Evolutionary conservation across 2,113 vertebrate genomes (phyloP).

Genomic region (Coreoperca whiteheadi): DNA sequence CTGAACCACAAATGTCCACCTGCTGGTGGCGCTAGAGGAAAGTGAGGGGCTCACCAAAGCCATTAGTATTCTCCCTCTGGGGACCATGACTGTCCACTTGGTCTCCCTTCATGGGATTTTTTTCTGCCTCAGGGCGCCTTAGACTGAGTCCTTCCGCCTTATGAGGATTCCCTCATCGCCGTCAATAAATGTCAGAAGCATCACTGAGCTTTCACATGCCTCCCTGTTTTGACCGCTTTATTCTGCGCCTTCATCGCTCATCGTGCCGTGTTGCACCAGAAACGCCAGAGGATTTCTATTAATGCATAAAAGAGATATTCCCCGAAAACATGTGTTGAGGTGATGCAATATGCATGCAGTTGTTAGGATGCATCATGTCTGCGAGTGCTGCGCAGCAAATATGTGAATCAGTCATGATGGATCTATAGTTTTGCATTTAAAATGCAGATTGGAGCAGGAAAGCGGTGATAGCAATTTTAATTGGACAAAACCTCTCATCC

Average conservation of each 20-base stretch:
- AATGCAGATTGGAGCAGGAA: conserved; percentile 26
- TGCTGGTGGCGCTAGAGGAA: neutral
- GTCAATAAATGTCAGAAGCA: conserved; percentile 2
- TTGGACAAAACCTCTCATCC: neutral
- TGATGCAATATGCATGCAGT: conserved; percentile 65
- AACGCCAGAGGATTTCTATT: conserved; percentile 45
- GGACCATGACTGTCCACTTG: neutral
- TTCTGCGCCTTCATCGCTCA: conserved; percentile 16
- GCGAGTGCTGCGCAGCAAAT: conserved; percentile 13
- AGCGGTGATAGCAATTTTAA: neutral
- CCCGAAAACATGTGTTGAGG: conserved; percentile 46
- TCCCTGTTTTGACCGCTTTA: conserved; percentile 31
- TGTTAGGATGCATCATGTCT: conserved; percentile 57
- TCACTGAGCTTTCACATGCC: neutral
- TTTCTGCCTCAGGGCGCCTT: conserved; percentile 14
- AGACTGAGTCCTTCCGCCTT: neutral
- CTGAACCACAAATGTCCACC: neutral
- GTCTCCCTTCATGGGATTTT: conserved; percentile 3
- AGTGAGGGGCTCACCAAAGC: neutral
- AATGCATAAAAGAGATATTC: conserved; percentile 63
- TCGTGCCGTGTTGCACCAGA: conserved; percentile 8
- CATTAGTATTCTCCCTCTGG: neutral
- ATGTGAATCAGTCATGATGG: conserved; percentile 5
- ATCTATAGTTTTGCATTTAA: conserved; percentile 14
- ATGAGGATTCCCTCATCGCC: conserved; percentile 6